Evolutionary conservation across 2,797 vertebrate genomes (phyloP), one percentile per base, ranked within the genome.

Genomic region (Sphaeramia orbicularis): DNA sequence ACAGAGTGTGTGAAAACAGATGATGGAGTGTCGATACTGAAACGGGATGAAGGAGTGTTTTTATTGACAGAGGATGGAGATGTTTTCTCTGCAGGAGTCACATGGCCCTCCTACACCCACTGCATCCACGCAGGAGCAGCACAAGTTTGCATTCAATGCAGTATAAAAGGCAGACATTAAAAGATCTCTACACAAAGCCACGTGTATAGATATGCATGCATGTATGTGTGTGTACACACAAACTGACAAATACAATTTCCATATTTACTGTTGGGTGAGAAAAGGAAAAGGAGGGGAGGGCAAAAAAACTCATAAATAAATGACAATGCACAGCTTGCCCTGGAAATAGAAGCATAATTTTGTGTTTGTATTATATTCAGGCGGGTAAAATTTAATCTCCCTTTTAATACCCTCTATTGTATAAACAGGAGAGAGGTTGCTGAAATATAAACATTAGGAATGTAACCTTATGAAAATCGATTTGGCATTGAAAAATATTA

Each of bases 301-400:
- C 60, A 83, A 80, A 93, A 93, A 94, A 90, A 92, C 95, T 96
- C 95, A 98, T 98, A 98, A 97, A 98, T 98, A 97, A 98, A 95
- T 96, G 90, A 97, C 95, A 96, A 96, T 96, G 94, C 90, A 89
- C 87, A 90, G 90, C 93, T 95, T 93, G 93, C 91, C 90, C 90
- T 91, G 93, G 93, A 96, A 96, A 96, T 94, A 92, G 94, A 94
- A 94, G 95, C 94, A 96, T 96, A 95, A 96, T 96, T 96, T 95
- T 95, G 91, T 94, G 94, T 96, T 96, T 96, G 95, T 94, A 95
- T 97, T 96, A 96, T 94, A 95, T 94, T 95, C 93, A 86, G 89
- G 91, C 83, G 88, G 94, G 91, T 94, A 95, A 96, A 97, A 96
- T 96, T 94, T 96, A 96, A 97, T 98, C 96, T 96, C 90, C 93